These are phyloP conservation scores for Branchinecta lindahli DNA, from an alignment of 1,140 invertebrate genomes.

Conservation along the genomic window DNA sequence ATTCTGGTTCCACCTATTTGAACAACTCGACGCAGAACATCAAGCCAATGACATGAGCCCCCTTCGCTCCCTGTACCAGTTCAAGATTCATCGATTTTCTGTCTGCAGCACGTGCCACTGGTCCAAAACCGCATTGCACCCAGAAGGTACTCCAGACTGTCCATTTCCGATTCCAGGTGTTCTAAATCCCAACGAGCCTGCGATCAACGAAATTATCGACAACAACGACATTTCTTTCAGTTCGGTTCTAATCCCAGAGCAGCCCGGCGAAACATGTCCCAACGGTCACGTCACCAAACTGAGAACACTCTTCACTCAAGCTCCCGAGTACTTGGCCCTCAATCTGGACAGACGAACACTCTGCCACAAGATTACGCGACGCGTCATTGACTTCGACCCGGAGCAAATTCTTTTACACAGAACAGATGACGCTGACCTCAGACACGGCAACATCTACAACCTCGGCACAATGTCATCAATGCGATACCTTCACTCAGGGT, in stretches of 20 bases:
- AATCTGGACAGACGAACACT: too few species aligned
- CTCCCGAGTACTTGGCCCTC: too few species aligned
- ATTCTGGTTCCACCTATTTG: conserved; percentile 8
- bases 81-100: conserved; percentile 9
- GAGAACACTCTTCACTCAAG: too few species aligned
- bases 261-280: too few species aligned
- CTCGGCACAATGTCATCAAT: too few species aligned
- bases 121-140: conserved; percentile 7
- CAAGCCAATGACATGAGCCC: conserved; percentile 7
- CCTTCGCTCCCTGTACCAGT: conserved; percentile 7
- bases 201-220: conserved; percentile 5
- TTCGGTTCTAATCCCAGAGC: conserved; percentile 8
- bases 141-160: conserved; percentile 7
- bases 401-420: too few species aligned
- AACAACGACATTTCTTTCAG: conserved; percentile 8
- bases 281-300: too few species aligned
- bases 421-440: too few species aligned
- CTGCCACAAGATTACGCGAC: too few species aligned
- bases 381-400: too few species aligned
- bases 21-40: conserved; percentile 8
- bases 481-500: too few species aligned
- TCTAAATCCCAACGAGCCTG: conserved; percentile 7
- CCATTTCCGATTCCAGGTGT: conserved; percentile 8
- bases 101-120: conserved; percentile 7
- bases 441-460: too few species aligned